These are phyloP conservation scores for Sterna hirundo DNA, from an alignment of 2,113 vertebrate genomes.

Conservation along the genomic window DNA sequence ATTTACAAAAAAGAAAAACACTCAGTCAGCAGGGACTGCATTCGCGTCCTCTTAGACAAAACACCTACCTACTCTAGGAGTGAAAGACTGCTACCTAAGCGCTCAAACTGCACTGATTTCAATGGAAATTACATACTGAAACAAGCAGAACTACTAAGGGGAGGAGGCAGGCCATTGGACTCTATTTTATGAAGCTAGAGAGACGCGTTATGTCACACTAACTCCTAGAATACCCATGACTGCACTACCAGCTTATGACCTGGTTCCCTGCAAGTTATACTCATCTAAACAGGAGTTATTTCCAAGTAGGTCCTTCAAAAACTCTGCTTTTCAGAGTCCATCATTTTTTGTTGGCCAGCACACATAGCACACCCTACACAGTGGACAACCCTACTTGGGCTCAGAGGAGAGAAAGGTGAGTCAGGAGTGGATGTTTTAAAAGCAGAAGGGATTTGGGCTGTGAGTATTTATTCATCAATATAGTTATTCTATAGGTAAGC, in stretches of 20 bases:
- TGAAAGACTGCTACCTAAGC: neutral
- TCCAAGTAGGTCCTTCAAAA: neutral
- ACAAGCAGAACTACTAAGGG: neutral
- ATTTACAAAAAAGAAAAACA: neutral
- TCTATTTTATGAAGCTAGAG: neutral
- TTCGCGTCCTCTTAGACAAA: neutral
- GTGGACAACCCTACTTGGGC: neutral
- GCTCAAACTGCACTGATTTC: neutral
- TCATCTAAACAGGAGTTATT: neutral
- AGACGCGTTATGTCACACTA: neutral
- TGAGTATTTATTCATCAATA: neutral
- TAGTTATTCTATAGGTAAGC: neutral
- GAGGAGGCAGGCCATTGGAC: too few relatives aligned
- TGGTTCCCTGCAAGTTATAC: neutral
- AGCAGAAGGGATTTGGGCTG: neutral
- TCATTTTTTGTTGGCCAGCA: neutral
- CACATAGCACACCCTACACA: neutral
- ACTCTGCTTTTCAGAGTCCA: neutral
- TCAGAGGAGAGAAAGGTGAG: neutral
- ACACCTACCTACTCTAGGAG: neutral
- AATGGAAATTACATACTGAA: neutral
- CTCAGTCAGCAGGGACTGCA: neutral
- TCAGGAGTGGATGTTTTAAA: neutral
- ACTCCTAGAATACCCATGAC: neutral
- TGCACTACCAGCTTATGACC: neutral